phyloP scores from a whole-genome alignment of 2,888 invertebrate species.

The Caenorhabditis zanzibari region DNA sequence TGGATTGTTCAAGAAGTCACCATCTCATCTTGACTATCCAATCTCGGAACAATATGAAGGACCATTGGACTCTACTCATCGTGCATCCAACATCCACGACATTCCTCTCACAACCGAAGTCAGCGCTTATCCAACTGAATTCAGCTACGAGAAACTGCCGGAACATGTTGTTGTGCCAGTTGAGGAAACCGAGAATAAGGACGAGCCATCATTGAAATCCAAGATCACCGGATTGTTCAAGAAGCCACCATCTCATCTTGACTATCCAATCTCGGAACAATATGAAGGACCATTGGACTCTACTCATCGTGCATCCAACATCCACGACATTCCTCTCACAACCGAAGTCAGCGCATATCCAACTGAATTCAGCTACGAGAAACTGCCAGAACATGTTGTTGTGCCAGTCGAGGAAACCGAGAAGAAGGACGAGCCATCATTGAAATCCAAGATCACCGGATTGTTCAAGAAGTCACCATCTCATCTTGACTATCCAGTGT shows the following conservation, averaged over 20 bases:
- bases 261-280: slow-evolving; percentile 67
- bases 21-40: not conserved
- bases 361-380: slow-evolving; percentile 44
- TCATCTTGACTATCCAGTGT: slow-evolving; percentile 66
- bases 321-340: slow-evolving; percentile 62
- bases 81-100: slow-evolving; percentile 25
- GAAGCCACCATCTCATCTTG: slow-evolving; percentile 62
- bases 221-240: slow-evolving; percentile 69
- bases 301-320: slow-evolving; percentile 51
- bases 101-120: slow-evolving; percentile 21
- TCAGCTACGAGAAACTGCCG: slow-evolving; percentile 19
- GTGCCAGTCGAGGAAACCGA: slow-evolving; percentile 36
- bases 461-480: slow-evolving; percentile 63
- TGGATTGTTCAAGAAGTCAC: slow-evolving; percentile 3
- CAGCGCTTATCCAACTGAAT: slow-evolving; percentile 12
- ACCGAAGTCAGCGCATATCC: slow-evolving; percentile 68
- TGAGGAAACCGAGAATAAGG: slow-evolving; percentile 43
- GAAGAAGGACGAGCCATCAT: slow-evolving; percentile 33
- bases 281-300: slow-evolving; percentile 69
- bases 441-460: slow-evolving; percentile 46
- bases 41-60: slow-evolving; percentile 27
- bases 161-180: slow-evolving; percentile 25
- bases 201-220: slow-evolving; percentile 31
- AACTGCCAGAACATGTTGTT: slow-evolving; percentile 36
- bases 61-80: slow-evolving; percentile 64